Evolutionary conservation across 2,113 vertebrate genomes (phyloP).

Genomic region (Urocynchramus pylzowi): DNA sequence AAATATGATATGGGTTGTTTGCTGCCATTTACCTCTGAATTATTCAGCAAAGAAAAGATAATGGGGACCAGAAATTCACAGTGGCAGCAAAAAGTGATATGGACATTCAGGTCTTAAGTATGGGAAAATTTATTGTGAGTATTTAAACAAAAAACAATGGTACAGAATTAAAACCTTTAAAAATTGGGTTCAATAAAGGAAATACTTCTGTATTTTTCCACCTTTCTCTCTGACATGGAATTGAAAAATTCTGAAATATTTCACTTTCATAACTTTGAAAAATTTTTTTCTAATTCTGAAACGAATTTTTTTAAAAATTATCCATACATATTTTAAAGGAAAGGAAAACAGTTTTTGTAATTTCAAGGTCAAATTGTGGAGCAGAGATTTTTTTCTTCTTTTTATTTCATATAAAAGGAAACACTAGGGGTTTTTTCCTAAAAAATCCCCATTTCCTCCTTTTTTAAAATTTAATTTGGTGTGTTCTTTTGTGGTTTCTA

Average conservation of each 20-base stretch:
- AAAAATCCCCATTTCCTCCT: fast-evolving
- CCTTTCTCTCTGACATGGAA: not conserved
- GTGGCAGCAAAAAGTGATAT: not conserved
- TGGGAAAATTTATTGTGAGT: not conserved
- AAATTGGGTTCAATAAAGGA: not conserved
- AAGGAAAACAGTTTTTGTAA: not conserved
- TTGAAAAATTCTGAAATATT: not conserved
- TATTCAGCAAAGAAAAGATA: not conserved
- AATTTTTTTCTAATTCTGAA: not conserved
- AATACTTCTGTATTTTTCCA: not conserved
- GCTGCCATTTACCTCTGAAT: not conserved
- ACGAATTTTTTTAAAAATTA: fast-evolving
- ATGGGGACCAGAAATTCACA: not conserved
- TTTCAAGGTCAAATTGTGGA: not conserved
- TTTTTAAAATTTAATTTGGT: not conserved
- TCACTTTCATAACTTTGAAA: not conserved
- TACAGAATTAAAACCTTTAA: not conserved
- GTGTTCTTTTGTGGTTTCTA: not conserved
- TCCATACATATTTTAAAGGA: not conserved
- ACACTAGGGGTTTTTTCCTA: fast-evolving
- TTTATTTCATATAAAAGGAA: not conserved
- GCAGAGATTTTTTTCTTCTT: not conserved
- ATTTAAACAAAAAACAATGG: not conserved
- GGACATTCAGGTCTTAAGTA: not conserved
- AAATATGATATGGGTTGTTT: not conserved